These are phyloP conservation scores for Pelusios castaneus DNA, from an alignment of 2,113 vertebrate genomes.

Conservation along the genomic window DNA sequence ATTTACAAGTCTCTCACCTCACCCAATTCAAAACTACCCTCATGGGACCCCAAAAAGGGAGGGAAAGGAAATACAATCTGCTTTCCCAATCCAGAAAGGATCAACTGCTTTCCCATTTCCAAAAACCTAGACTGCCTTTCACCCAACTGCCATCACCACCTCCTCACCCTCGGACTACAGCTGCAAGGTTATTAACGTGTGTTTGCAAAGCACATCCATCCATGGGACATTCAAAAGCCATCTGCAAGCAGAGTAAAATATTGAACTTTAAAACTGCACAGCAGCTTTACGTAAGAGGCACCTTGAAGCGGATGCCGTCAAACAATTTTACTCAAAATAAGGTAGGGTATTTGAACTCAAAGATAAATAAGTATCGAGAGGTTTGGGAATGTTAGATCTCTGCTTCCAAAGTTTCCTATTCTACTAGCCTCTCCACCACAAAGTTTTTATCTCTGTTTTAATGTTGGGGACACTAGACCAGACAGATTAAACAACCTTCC, in stretches of 20 bases:
- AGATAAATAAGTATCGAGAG: background rate
- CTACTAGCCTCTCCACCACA: background rate
- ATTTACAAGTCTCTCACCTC: background rate
- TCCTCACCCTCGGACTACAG: background rate
- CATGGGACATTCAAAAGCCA: background rate
- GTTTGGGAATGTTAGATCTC: accelerated
- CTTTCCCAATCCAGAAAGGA: background rate
- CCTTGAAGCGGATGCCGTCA: background rate
- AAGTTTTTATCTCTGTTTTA: background rate
- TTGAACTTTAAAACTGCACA: background rate
- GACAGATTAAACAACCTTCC: background rate
- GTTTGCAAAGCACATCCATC: background rate
- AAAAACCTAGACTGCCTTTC: background rate
- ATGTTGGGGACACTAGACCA: background rate
- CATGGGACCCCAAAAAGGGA: background rate
- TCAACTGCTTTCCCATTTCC: background rate
- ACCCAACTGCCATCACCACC: accelerated
- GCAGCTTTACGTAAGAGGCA: background rate
- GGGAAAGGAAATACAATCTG: background rate
- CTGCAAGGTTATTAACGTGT: accelerated
- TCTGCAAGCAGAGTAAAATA: background rate
- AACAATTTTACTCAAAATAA: background rate
- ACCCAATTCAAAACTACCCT: background rate
- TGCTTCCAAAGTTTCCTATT: background rate
- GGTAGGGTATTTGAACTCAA: accelerated